Base-by-base conservation (phyloP, 2,888 invertebrate species). In the Diabrotica balteata region DNA sequence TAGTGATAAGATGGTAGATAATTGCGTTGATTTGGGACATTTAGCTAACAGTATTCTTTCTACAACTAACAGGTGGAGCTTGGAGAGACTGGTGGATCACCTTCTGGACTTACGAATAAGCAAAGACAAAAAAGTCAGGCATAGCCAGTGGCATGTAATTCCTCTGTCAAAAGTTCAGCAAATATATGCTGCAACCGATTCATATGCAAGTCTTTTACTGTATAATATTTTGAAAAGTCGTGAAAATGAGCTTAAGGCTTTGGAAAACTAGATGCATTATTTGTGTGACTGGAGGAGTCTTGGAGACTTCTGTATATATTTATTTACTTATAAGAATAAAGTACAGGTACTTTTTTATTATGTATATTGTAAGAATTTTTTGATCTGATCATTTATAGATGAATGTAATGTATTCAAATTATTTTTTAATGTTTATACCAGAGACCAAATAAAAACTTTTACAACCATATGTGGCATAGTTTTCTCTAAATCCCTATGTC, bases 121-220 rank as follows among this genome's bases (percentile, higher is more conserved):
- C 72, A 90, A 90, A 79, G 84, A 86, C 76, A 85, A 86, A 61
- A 82, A 84, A 69, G 87, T 90, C 5, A 84, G 90, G 66, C 87
- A 84, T 80, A 89, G 89, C 75, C 86, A 87, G 75, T 90, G 90
- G 90, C 84, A 89, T 76, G 79, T 86, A 17, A 81, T 87, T 55
- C 89, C 89, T 8, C 81, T 90, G 57, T 84, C 82, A 67, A 77
- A 85, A 68, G 84, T 83, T 32, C 90, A 90, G 78, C 82, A 86
- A 77, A 79, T 80, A 68, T 90, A 90, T 80, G 90, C 90, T 43
- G 88, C 90, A 7, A 89, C 88, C 55, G 90, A 90, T 83, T 89
- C 90, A 74, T 90, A 89, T 81, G 90, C 90, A 81, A 58, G 58
- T 7, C 42, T 64, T n/a, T 17, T 58, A 43, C 52, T 64, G 6